These are phyloP conservation scores for Numida meleagris DNA, from an alignment of 2,113 vertebrate genomes.

Conservation along the genomic window DNA sequence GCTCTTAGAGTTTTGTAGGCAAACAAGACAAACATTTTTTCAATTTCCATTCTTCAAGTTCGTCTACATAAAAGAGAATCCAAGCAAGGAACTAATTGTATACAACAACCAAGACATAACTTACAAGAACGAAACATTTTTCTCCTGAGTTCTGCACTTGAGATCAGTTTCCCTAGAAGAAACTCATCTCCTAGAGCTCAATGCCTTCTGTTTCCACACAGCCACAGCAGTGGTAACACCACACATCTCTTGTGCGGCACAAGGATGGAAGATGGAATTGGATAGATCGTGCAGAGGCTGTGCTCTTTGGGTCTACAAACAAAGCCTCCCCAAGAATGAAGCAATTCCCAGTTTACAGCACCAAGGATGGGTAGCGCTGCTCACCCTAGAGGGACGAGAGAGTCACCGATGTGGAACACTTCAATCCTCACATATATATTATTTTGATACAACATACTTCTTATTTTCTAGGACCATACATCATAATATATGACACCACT, in stretches of 20 bases:
- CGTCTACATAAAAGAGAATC: neutral
- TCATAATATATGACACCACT: too few species aligned
- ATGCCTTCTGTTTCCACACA: neutral
- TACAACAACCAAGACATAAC: neutral
- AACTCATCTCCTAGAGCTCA: neutral
- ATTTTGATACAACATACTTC: neutral
- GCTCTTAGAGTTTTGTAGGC: slow-evolving; percentile 36
- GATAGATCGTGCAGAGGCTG: fast-evolving
- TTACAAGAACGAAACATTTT: neutral
- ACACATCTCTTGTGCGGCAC: neutral
- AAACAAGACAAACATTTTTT: slow-evolving; percentile 34
- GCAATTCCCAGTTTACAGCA: neutral
- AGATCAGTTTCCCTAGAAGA: neutral
- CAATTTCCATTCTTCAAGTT: neutral
- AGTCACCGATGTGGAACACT: neutral
- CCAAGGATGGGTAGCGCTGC: neutral
- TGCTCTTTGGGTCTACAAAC: neutral
- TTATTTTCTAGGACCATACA: neutral
- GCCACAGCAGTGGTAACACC: neutral
- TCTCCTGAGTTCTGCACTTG: neutral
- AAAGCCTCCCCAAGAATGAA: neutral
- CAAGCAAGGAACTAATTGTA: neutral
- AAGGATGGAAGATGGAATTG: neutral
- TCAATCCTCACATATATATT: too few species aligned
- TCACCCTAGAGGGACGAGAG: neutral